phyloP scores from a whole-genome alignment of 2,797 vertebrate species.

The Pterois miles region DNA sequence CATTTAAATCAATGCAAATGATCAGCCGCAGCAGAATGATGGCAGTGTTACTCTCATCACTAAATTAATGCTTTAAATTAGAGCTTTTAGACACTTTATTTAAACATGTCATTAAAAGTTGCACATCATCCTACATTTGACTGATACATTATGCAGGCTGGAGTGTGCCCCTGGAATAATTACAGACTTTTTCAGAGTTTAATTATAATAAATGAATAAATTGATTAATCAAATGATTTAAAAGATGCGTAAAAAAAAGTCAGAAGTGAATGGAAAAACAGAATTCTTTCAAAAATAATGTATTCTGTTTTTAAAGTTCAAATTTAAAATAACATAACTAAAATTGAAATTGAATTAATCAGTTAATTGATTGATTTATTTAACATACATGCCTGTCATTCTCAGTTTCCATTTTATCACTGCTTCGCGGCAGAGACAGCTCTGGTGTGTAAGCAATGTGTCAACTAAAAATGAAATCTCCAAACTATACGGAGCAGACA shows the following conservation, averaged over 20 bases:
- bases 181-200: not conserved
- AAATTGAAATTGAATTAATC: not conserved
- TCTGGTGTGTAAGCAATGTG: not conserved
- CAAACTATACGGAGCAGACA: not conserved
- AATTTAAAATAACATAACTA: not conserved
- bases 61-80: not conserved
- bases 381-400: not conserved
- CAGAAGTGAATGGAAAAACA: not conserved
- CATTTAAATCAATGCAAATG: constrained; percentile 5
- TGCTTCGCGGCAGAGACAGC: not conserved
- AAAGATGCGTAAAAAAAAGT: not conserved
- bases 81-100: not conserved
- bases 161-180: not conserved
- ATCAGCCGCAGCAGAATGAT: not conserved
- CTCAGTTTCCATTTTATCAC: not conserved
- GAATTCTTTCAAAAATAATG: not conserved
- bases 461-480: not conserved
- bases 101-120: not conserved
- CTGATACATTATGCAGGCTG: not conserved
- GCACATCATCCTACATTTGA: not conserved
- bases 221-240: constrained; percentile 1
- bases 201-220: not conserved
- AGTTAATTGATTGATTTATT: not conserved
- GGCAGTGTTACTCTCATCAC: not conserved
- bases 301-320: not conserved